Evolutionary conservation across 1,140 invertebrate genomes (phyloP).

Genomic region (Palaemon carinicauda): DNA sequence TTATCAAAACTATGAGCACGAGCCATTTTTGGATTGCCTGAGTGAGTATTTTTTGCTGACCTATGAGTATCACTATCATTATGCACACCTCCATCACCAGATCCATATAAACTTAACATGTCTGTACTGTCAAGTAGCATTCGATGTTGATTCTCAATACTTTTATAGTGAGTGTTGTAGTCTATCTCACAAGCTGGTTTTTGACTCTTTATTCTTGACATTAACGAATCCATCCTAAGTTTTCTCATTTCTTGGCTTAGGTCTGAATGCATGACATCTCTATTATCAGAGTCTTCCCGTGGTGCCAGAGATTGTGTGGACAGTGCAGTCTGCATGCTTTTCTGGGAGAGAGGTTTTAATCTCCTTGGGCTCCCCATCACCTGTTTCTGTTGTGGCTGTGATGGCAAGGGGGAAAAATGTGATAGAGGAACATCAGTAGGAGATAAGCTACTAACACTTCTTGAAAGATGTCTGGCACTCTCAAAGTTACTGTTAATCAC

Average conservation of each 20-base stretch:
- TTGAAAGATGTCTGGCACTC: no score
- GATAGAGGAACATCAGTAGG: no score
- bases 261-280: background rate
- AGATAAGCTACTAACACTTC: no score
- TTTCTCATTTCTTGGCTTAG: slow-evolving; percentile 25
- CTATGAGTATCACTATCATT: slow-evolving; percentile 21
- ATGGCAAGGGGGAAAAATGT: no score
- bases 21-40: slow-evolving; percentile 11
- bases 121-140: slow-evolving; percentile 25
- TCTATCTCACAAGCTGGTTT: slow-evolving; percentile 56
- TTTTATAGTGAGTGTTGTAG: slow-evolving; percentile 28
- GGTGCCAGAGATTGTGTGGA: no score
- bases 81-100: background rate
- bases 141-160: slow-evolving; percentile 41
- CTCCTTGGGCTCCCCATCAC: background rate
- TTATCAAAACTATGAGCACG: slow-evolving; percentile 39
- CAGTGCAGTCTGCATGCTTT: no score
- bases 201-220: slow-evolving; percentile 49
- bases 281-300: background rate
- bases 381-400: background rate
- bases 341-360: no score
- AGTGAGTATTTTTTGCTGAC: background rate
- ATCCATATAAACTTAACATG: slow-evolving; percentile 19
- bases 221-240: slow-evolving; percentile 35
- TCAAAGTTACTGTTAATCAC: no score